Percentiles rank a stretch among this genome's conserved stretches.
Conservation (phyloP, 2,797 vertebrate genomes). For the Halcyon chelicuti region DNA sequence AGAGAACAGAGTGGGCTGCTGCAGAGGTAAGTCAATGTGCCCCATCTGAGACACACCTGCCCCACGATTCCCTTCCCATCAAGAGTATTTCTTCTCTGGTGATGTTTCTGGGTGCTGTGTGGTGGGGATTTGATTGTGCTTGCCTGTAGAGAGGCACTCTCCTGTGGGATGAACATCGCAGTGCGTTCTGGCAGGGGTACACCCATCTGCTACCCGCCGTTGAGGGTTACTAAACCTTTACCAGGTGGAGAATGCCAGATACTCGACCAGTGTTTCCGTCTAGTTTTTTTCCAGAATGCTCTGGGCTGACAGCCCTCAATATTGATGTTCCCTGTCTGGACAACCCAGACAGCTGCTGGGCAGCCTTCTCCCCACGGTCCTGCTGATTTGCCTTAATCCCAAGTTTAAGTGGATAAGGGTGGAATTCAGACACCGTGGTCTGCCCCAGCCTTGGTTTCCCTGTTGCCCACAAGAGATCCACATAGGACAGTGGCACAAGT, state of each 20-base stretch:
- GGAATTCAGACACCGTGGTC: not conserved
- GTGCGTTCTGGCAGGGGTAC: not conserved
- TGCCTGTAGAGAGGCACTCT: not conserved
- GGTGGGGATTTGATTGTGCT: not conserved
- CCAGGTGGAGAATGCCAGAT: not conserved
- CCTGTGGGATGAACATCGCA: not conserved
- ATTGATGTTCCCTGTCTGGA: not conserved
- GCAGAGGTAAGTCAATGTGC: accelerated
- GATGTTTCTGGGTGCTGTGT: not conserved
- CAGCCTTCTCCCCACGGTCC: not conserved
- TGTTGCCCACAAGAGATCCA: not conserved
- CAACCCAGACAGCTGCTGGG: not conserved
- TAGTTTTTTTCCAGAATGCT: not conserved
- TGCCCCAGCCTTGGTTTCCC: accelerated
- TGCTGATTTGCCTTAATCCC: not conserved
- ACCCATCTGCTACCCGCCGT: not conserved
- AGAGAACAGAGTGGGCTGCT: not conserved
- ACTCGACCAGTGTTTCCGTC: not conserved
- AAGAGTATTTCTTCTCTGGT: not conserved
- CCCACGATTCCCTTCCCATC: not conserved
- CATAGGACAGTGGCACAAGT: not conserved
- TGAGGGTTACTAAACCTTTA: not conserved
- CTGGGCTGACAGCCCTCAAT: not conserved
- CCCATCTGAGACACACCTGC: not conserved
- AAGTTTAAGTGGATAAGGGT: not conserved